Conservation (phyloP, 1,140 invertebrate species). For the Dendroctonus ponderosae region DNA sequence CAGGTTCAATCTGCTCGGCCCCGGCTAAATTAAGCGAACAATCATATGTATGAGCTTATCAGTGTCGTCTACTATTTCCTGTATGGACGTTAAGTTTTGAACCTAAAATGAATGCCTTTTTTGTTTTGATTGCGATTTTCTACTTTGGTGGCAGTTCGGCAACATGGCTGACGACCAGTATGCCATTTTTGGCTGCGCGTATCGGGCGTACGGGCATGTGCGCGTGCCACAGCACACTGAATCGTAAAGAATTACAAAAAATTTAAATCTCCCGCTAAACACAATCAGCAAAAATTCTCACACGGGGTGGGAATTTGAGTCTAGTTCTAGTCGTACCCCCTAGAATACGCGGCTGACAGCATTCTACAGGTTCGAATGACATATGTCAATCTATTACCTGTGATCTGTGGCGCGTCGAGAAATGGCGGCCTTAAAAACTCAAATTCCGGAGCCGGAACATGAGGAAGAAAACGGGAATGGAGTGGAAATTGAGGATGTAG, state of each 20-base stretch:
- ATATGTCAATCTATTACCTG: background rate
- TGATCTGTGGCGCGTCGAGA: conserved; percentile 1
- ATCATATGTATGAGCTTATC: background rate
- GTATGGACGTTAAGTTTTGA: too few species aligned
- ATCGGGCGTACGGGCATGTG: too few species aligned
- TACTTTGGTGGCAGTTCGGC: too few species aligned
- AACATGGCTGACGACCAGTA: background rate
- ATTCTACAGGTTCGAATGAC: background rate
- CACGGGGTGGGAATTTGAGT: background rate
- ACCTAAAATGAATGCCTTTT: background rate
- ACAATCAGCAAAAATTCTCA: background rate
- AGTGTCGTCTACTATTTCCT: too few species aligned
- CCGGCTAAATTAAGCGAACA: background rate
- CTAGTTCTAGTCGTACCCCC: background rate
- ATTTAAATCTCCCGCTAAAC: background rate
- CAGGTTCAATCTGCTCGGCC: too few species aligned
- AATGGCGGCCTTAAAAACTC: conserved; percentile 50
- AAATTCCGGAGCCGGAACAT: conserved; percentile 44
- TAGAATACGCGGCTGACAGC: background rate
- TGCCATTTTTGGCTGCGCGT: background rate
- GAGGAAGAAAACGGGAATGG: conserved; percentile 45
- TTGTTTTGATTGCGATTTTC: background rate
- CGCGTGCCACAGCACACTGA: background rate
- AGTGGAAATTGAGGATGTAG: conserved; percentile 44
- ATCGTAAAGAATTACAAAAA: background rate